Percentiles rank a stretch among this genome's conserved stretches.
These are phyloP conservation scores for Gambusia yucatana DNA, from an alignment of 2,797 vertebrate genomes.

Conservation along the genomic window DNA sequence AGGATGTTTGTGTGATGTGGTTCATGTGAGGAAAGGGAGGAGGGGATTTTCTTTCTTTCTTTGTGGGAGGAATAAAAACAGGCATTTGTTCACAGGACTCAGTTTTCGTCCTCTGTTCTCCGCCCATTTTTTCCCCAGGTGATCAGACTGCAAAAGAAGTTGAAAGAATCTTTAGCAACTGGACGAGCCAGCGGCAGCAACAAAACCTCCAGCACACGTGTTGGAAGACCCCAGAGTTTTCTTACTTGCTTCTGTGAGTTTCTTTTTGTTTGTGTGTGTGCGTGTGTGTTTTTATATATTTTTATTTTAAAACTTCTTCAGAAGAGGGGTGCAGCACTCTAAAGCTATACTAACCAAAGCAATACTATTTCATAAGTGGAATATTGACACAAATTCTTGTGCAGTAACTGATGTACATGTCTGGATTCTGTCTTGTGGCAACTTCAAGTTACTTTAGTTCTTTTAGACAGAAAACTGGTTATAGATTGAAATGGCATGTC, in stretches of 20 bases:
- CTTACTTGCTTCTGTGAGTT: conserved; percentile 47
- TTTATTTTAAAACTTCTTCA: neutral
- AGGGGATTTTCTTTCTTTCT: conserved; percentile 9
- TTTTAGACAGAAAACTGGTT: neutral
- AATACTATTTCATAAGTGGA: neutral
- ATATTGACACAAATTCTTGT: neutral
- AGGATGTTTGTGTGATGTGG: conserved; percentile 5
- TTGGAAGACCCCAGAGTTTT: neutral
- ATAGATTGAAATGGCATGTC: neutral
- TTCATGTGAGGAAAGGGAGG: conserved; percentile 36
- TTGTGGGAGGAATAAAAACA: conserved; percentile 12
- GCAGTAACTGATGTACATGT: neutral
- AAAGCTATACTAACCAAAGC: neutral
- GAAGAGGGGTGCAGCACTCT: neutral
- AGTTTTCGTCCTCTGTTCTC: conserved; percentile 56
- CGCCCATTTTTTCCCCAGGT: conserved; percentile 14
- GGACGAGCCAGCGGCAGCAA: neutral
- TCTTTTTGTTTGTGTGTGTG: neutral
- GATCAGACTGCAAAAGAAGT: conserved; percentile 40
- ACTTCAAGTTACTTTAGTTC: neutral
- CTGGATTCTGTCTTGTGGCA: neutral
- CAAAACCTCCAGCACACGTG: rapidly evolving
- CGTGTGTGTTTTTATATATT: neutral
- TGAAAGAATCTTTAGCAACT: conserved; percentile 7
- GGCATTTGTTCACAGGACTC: conserved; percentile 58